Base-by-base conservation (phyloP, 2,888 invertebrate species). In the Magallana nippona region DNA sequence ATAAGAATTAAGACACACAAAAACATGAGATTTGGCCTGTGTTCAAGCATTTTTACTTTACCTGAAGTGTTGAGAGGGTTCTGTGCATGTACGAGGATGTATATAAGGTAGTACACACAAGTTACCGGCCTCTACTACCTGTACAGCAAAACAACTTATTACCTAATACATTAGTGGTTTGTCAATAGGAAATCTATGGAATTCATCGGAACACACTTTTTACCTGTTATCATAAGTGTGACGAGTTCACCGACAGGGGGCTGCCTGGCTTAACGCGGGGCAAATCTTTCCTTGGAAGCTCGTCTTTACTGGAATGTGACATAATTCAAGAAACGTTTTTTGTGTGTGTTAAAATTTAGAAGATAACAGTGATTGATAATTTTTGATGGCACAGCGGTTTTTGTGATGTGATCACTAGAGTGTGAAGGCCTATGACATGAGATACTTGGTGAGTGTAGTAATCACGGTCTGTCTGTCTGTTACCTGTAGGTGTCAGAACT, bases 401-500 rank as follows among this genome's bases (percentile, higher is more conserved):
- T 22, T 71, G 27, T 27, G 63, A 22, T 63, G 63, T 63, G 63
- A 63, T 22, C 10, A 63, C 8, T 22, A 71, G 71, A 32, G 32
- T 71, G 71, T 71, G 22, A 71, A 71, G 15, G 22, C 71, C 71
- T 13, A 32, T 71, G 71, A 27, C 71, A 71, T 71, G 71, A 71
- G 71, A 22, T 32, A 71, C 71, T 71, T 5, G 22, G 11, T 71
- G 1, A 27, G 22, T 71, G 10, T 71, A 8, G 32, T 27, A 15
- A 71, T 71, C 2, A 71, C 71, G 0, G 71, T 71, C 15, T 71
- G 71, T 71, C 71, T 71, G 71, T 71, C 82, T 57, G 77, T 32
- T 81, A 19, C 57, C 27, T 81, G 22, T 32, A 84, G 84, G 55
- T 84, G 84, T 55, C 44, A 80, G 58, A 80, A 60, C 19, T 32